Evolutionary conservation across 2,797 vertebrate species (phyloP).

Genomic region (Diplodus sargus): DNA sequence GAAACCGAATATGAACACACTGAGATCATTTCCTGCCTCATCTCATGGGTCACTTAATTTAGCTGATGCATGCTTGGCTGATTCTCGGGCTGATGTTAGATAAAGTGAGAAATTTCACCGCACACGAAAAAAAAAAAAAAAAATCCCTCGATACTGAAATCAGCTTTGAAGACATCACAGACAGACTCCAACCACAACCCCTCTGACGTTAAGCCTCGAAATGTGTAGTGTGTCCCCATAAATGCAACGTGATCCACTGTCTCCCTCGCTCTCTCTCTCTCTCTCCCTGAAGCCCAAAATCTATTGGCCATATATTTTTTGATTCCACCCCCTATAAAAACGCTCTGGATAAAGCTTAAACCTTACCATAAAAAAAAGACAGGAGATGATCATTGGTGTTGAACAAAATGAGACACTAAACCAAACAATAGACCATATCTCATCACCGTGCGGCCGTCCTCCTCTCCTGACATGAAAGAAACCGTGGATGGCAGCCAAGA

Average conservation of each 20-base stretch:
- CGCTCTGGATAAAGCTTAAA: conserved; percentile 42
- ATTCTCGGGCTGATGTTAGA: conserved; percentile 52
- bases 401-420: conserved; percentile 68
- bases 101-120: conserved; percentile 51
- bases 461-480: conserved; percentile 53
- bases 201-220: conserved; percentile 23
- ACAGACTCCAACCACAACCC: conserved; percentile 39
- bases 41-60: conserved; percentile 67
- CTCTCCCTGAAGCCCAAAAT: conserved; percentile 38
- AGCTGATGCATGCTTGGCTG: conserved; percentile 39
- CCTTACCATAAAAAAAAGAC: conserved; percentile 30
- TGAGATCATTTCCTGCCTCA: conserved; percentile 73
- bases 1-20: conserved; percentile 45
- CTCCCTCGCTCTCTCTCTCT: no score
- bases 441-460: conserved; percentile 56
- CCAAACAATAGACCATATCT: conserved; percentile 61
- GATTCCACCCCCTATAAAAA: conserved; percentile 36
- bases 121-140: conserved; percentile 17
- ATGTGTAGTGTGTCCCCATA: conserved; percentile 26
- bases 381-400: conserved; percentile 51
- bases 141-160: conserved; percentile 51
- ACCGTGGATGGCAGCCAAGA: conserved; percentile 57
- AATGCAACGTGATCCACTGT: conserved; percentile 21
- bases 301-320: conserved; percentile 22
- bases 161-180: conserved; percentile 35